Percentiles rank a stretch among this genome's conserved stretches.
phyloP scores from a whole-genome alignment of 2,888 invertebrate genomes.

The Philopedon plagiatum region DNA sequence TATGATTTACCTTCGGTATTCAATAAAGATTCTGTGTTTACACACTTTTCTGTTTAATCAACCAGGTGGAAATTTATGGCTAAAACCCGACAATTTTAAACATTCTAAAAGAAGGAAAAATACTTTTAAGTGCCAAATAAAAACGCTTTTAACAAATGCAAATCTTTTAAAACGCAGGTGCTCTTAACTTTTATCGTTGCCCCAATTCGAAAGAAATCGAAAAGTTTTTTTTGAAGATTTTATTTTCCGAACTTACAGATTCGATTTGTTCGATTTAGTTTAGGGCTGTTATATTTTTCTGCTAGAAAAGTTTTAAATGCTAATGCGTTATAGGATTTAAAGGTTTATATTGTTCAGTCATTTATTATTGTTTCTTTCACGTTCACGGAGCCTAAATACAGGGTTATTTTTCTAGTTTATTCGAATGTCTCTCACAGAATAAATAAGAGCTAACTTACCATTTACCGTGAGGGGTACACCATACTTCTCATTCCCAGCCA shows the following conservation, averaged over 20 bases:
- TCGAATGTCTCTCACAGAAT: no score
- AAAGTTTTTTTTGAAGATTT: conserved; percentile 4
- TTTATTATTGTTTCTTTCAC: no score
- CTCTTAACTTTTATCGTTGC: conserved; percentile 23
- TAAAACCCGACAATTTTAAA: neutral
- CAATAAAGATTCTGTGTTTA: no score
- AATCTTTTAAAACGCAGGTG: conserved; percentile 19
- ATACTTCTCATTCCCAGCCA: conserved; percentile 84
- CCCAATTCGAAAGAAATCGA: conserved; percentile 12
- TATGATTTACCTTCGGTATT: no score
- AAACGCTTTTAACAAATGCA: neutral
- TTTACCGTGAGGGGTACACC: conserved; percentile 87
- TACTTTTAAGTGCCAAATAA: conserved; percentile 5
- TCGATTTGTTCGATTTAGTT: conserved; percentile 28
- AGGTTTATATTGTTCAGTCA: neutral
- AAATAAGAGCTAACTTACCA: no score
- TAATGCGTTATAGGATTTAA: neutral
- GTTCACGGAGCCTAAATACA: no score
- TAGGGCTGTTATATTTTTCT: neutral
- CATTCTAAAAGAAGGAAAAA: neutral
- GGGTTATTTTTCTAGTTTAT: no score
- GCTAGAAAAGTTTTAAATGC: neutral
- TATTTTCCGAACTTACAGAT: conserved; percentile 20
- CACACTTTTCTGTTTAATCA: neutral
- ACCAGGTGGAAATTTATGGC: neutral